Evolutionary conservation across 2,797 vertebrate genomes (phyloP).

Genomic region (Acestrorhynchus altus): DNA sequence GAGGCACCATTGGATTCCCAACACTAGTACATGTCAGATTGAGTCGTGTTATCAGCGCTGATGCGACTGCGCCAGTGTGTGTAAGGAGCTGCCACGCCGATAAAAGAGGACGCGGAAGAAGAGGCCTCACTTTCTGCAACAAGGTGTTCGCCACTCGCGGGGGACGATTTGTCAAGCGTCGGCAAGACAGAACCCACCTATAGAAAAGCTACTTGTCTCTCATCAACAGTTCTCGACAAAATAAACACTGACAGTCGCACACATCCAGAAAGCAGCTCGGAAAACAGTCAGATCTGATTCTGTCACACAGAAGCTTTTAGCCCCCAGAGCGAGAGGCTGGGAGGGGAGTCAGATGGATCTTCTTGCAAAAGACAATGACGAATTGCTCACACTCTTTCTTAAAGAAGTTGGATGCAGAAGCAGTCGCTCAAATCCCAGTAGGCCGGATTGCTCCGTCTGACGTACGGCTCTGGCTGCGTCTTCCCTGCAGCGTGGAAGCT

Average conservation of each 20-base stretch:
- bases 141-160: constrained; percentile 17
- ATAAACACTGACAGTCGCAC: constrained; percentile 61
- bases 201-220: constrained; percentile 27
- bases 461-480: constrained; percentile 31
- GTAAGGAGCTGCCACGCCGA: constrained; percentile 14
- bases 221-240: constrained; percentile 52
- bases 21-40: constrained; percentile 46
- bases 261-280: constrained; percentile 56
- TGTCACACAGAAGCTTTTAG: constrained; percentile 57
- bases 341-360: constrained; percentile 40
- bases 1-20: constrained; percentile 15
- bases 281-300: constrained; percentile 60
- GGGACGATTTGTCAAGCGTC: constrained; percentile 12
- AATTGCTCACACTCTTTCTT: constrained; percentile 53
- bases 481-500: constrained; percentile 32
- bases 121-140: constrained; percentile 21
- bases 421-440: constrained; percentile 44
- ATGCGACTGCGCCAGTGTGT: constrained; percentile 4
- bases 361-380: constrained; percentile 45
- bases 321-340: constrained; percentile 29
- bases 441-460: constrained; percentile 47
- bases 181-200: constrained; percentile 3
- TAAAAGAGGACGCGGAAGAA: constrained; percentile 36
- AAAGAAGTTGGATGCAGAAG: constrained; percentile 49
- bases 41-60: constrained; percentile 41